Evolutionary conservation across 2,888 invertebrate species (phyloP).

Genomic region (Acrocera orbiculus): DNA sequence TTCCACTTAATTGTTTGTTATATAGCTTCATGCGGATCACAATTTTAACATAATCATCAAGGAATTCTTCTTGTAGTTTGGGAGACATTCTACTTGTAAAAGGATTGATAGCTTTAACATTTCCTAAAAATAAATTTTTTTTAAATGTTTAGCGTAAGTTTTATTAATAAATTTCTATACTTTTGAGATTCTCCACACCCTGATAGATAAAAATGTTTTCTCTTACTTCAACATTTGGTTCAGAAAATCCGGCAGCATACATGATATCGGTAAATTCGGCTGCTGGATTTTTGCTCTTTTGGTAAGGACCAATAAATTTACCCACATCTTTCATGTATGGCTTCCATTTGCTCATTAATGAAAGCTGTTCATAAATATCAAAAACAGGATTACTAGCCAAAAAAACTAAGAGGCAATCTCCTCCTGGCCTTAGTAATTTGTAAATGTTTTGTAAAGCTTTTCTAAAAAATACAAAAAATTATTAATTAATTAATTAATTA

Average conservation of each 20-base stretch:
- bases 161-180: slow-evolving; percentile 24
- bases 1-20: slow-evolving; percentile 29
- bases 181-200: slow-evolving; percentile 37
- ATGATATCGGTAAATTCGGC: slow-evolving; percentile 37
- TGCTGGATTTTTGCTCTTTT: slow-evolving; percentile 41
- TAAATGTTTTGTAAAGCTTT: slow-evolving; percentile 46
- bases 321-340: slow-evolving; percentile 46
- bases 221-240: slow-evolving; percentile 40
- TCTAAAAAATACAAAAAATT: slow-evolving; percentile 28
- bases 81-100: slow-evolving; percentile 44
- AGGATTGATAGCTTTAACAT: slow-evolving; percentile 51
- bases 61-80: slow-evolving; percentile 39
- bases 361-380: slow-evolving; percentile 45
- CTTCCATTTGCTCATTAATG: slow-evolving; percentile 40
- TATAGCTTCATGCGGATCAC: slow-evolving; percentile 32
- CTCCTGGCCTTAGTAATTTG: slow-evolving; percentile 45
- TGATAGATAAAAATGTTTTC: slow-evolving; percentile 40
- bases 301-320: slow-evolving; percentile 49
- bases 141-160: slow-evolving; percentile 1
- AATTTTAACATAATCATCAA: slow-evolving; percentile 41
- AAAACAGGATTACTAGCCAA: slow-evolving; percentile 50
- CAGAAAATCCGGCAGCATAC: slow-evolving; percentile 40
- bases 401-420: slow-evolving; percentile 50
- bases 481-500: no score
- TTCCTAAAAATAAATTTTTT: slow-evolving; percentile 33